Evolutionary conservation across 2,888 invertebrate genomes (phyloP), one percentile per base, ranked within the genome.

Genomic region (Rotaria sp.): DNA sequence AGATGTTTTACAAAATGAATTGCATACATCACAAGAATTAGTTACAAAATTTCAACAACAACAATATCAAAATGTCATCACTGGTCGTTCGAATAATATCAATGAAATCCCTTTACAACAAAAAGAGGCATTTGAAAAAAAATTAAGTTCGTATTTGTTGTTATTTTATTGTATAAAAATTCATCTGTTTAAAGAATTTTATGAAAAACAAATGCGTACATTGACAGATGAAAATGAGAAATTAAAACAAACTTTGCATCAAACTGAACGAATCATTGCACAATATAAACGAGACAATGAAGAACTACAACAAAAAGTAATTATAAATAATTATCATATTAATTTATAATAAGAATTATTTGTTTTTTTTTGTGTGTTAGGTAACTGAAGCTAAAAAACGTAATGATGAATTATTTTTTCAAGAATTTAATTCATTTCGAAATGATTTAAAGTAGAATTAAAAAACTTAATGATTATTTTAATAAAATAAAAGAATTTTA

Each of bases 171-270:
- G 18, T 18, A 10, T 35, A 11, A 15, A 7, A 35, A 67, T 35
- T 30, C 13, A 4, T 50, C 7, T 3, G 7, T 21, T 38, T 75
- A 24, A 38, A 84, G 84, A 80, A 38, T 30, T 84, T 5, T 84
- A 45, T 52, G 86, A 86, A 41, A 84, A 74, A 84, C 84, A 85
- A 18, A 85, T 86, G 24, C 67, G 35, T 10, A 52, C 41, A 24
- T 52, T 85, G 11, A 84, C 50, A 21, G 18, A 52, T 45, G 86
- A 86, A n/a, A 86, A 86, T 45, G 85, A 86, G 21, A 67, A 52
- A 35, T 75, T 84, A 55, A 75, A 74, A 26, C 50, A 52, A 30
- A 57, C 74, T 67, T 45, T 84, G 24, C 45, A 38, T n/a, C 74
- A 86, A 50, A 24, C 30, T 18, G 86, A 86, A 75, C 52, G 84